phyloP scores from a whole-genome alignment of 1,140 invertebrate species.

The Grapholita molesta region DNA sequence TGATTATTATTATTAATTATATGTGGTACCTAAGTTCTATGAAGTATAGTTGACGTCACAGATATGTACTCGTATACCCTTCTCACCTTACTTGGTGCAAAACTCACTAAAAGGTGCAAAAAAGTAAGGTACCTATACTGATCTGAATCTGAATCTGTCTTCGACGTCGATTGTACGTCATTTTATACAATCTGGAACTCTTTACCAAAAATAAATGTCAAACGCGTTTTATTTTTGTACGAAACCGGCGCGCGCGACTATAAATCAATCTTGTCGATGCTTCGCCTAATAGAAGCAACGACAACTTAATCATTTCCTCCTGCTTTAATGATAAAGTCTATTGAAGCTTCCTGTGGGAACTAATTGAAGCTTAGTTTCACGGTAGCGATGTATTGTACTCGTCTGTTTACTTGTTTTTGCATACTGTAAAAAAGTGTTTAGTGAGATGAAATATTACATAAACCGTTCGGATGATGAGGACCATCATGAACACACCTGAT shows the following conservation, averaged over 20 bases:
- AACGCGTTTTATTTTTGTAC: slow-evolving; percentile 33
- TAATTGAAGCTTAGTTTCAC: slow-evolving; percentile 26
- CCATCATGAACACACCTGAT: no score
- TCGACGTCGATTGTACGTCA: no score
- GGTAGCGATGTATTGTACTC: background rate
- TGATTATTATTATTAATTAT: no score
- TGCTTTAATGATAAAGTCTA: slow-evolving; percentile 44
- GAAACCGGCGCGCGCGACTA: slow-evolving; percentile 33
- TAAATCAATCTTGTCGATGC: slow-evolving; percentile 62
- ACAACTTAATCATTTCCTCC: slow-evolving; percentile 72
- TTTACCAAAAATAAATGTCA: slow-evolving; percentile 7
- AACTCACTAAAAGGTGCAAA: no score
- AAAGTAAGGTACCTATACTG: no score
- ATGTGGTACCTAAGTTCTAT: no score
- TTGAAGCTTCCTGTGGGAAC: slow-evolving; percentile 48
- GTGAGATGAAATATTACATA: no score
- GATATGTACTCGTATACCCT: no score
- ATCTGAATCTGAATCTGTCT: no score
- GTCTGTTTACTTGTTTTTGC: background rate
- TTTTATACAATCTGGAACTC: background rate
- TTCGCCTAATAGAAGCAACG: slow-evolving; percentile 53
- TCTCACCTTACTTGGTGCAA: no score
- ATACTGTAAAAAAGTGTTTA: background rate
- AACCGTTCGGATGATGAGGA: no score
- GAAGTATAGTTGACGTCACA: no score